Base-by-base conservation (phyloP, 1,140 invertebrate genomes). In the Zaprionus capensis region DNA sequence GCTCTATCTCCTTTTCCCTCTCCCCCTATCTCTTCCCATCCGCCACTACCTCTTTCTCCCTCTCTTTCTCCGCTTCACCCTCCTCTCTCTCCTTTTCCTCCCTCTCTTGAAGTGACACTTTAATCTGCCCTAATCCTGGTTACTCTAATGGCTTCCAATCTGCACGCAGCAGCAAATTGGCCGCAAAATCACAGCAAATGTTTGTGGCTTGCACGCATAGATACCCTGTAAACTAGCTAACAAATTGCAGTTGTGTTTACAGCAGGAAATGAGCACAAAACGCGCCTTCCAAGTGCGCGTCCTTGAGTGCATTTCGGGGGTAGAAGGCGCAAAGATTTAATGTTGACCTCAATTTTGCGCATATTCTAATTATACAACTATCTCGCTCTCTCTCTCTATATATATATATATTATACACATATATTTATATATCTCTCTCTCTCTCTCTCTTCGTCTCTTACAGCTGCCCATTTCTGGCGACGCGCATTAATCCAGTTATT, bases 381-480 rank as follows among this genome's bases (percentile, higher is more conserved):
- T 51, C 46, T 49, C 17, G 0, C 44, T 12, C 17, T 4, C 9
- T 20, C 17, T 22, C 28, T 22, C 1, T 28, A 28, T 7, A 31
- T 11, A 31, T 11, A 2, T 11, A 11, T 7, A 31, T 31, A 9
- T 46, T 22, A 22, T 22, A 22, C 28, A 7, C 9, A 28, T 7
- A 31, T 11, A 34, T 34, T 9, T 11, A 34, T 9, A 31, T 31
- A 9, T 46, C 7, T 20, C 2, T 7, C 4, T 28, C 17, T 12
- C 20, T 53, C 38, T 28, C 11, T 34, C 3, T 24, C 53, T 41
- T 22, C 26, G 26, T 63, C 56, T 76, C 73, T 95, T 96, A 41
- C 94, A 99, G 98, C 94, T 98, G 97, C 93, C 96, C 96, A 59
- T 99, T 96, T 93, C 94, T 99, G 84, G 96, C 97, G 34, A 92